phyloP scores from a whole-genome alignment of 2,113 vertebrate genomes.

The Alligator sinensis region DNA sequence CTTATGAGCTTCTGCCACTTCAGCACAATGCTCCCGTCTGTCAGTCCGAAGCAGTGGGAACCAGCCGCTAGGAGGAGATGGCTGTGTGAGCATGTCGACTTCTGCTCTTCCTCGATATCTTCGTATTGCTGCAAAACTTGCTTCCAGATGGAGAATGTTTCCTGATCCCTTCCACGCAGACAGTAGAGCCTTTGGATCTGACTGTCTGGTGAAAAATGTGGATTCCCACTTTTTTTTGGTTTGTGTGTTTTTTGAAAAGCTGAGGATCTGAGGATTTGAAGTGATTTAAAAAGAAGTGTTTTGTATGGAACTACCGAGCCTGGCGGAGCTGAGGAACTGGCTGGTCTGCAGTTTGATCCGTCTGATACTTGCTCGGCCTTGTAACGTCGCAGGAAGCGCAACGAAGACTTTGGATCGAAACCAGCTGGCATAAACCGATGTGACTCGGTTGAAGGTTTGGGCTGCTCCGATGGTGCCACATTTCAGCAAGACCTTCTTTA shows the following conservation, averaged over 20 bases:
- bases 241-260: not conserved
- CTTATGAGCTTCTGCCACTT: not conserved
- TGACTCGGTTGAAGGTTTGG: not conserved
- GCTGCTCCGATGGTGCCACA: not conserved
- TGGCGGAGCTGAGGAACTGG: not conserved
- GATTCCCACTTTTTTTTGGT: not conserved
- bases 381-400: not conserved
- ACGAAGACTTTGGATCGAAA: not conserved
- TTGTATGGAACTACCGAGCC: not conserved
- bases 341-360: not conserved
- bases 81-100: not conserved
- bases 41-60: not conserved
- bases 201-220: not conserved
- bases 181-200: not conserved
- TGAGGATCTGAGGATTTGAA: not conserved
- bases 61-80: not conserved
- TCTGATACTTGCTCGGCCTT: not conserved
- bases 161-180: not conserved
- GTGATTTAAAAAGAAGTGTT: not conserved
- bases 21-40: rapidly evolving
- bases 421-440: not conserved
- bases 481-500: not conserved
- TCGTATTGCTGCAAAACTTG: constrained; percentile 22
- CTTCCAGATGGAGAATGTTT: constrained; percentile 25
- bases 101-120: not conserved